Evolutionary conservation across 2,888 invertebrate genomes (phyloP), one percentile per base, ranked within the genome.

Genomic region (Nephrotoma flavescens): DNA sequence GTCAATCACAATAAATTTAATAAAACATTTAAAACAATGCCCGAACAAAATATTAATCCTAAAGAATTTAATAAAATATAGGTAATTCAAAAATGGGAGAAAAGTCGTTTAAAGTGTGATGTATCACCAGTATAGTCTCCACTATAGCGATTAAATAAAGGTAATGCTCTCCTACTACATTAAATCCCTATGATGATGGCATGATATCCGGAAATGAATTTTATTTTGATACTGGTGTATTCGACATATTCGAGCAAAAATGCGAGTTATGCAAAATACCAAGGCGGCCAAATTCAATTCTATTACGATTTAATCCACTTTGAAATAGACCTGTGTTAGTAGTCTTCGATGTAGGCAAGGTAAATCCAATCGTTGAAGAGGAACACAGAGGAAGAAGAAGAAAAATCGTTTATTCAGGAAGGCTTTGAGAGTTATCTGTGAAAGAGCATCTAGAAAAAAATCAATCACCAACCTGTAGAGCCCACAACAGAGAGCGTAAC

Each of bases 231-330:
- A 31, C 57, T 7, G 57, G 6, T 9, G 57, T 31, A 19, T 57
- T 57, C 31, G 57, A 57, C 31, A 57, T 57, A 57, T 57, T 57
- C 57, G 31, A 57, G 19, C 19, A 57, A 7, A 57, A 4, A 19
- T 19, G 1, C 57, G 57, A 57, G 19, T 57, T 57, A 19, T 6
- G 31, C 9, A 86, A 86, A 71, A 89, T 88, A 52, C 89, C 90
- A 87, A 88, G 90, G 87, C 90, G 90, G 89, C 90, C 91, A 84
- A 90, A 90, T 88, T 91, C 91, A 84, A 88, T 91, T 87, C 88
- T 91, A 88, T 89, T 91, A 87, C 91, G 89, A 89, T 91, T 91
- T 88, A 91, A 91, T 90, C 91, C 91, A 86, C 89, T 91, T 87
- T 7, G 19, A 57, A 57, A 57, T 57, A 57, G 57, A 7, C 88